phyloP scores from a whole-genome alignment of 2,797 vertebrate species.

The Sternarchorhynchus goeldii region DNA sequence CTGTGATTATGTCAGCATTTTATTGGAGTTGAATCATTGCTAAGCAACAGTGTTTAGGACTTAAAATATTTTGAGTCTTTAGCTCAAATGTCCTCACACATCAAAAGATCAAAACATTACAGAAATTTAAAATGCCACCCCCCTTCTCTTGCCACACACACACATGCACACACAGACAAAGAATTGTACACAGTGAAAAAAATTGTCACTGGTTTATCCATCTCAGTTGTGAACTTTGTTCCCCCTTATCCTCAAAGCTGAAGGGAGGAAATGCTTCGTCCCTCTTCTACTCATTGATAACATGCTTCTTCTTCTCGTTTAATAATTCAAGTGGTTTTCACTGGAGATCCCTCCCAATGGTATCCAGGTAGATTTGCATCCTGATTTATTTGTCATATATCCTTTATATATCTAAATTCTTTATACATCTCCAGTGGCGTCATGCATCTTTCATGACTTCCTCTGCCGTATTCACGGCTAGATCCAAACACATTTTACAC shows the following conservation, averaged over 20 bases:
- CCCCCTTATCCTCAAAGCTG: conserved; percentile 10
- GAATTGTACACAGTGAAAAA: too few relatives aligned
- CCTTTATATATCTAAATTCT: conserved; percentile 84
- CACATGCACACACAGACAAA: too few relatives aligned
- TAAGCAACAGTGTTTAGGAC: neutral
- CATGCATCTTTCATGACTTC: conserved; percentile 79
- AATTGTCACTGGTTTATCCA: neutral
- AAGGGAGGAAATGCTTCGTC: conserved; percentile 61
- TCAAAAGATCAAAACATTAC: neutral
- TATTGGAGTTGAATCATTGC: neutral
- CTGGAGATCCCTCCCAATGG: conserved; percentile 77
- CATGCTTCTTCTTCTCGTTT: conserved; percentile 77
- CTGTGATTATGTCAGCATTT: conserved; percentile 7
- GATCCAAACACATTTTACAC: conserved; percentile 79
- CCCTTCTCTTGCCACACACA: neutral
- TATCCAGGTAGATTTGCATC: conserved; percentile 80
- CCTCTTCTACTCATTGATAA: conserved; percentile 76
- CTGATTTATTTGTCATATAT: conserved; percentile 86
- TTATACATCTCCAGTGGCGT: conserved; percentile 79
- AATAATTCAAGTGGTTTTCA: conserved; percentile 80
- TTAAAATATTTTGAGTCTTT: neutral
- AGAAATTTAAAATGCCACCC: neutral
- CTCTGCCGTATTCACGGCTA: conserved; percentile 70
- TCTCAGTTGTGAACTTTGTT: conserved; percentile 14
- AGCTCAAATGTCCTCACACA: neutral